Conservation (phyloP, 2,113 vertebrate genomes). For the Grus americana region DNA sequence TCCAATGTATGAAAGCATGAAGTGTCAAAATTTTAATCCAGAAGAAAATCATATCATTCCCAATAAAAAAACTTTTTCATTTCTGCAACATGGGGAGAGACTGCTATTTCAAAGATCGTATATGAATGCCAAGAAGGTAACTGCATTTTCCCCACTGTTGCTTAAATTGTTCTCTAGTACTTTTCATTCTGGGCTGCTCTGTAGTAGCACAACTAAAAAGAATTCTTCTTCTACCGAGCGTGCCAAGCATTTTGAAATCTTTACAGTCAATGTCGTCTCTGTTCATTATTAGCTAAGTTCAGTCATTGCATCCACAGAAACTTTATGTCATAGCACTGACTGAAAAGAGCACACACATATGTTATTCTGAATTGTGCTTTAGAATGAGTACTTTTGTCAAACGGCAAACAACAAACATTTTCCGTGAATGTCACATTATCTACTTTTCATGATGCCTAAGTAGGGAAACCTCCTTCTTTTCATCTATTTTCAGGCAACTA, state of each 20-base stretch:
- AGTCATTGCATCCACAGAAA: background rate
- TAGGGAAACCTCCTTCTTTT: background rate
- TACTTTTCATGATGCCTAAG: background rate
- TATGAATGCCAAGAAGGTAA: background rate
- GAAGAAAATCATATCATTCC: background rate
- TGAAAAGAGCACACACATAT: background rate
- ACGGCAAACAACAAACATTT: background rate
- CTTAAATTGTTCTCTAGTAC: background rate
- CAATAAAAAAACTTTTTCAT: background rate
- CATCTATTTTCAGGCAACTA: background rate
- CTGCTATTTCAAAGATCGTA: background rate
- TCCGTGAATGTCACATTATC: background rate
- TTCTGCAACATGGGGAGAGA: accelerated
- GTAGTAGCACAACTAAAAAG: background rate
- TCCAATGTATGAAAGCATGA: background rate
- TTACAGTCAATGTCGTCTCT: background rate
- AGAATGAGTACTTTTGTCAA: background rate
- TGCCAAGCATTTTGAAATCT: background rate
- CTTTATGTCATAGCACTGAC: background rate
- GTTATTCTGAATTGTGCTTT: background rate
- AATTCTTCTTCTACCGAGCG: background rate
- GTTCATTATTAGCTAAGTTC: background rate
- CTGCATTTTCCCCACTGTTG: background rate
- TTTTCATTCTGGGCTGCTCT: background rate
- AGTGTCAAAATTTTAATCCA: background rate